Evolutionary conservation across 2,888 invertebrate species (phyloP).

Genomic region (Sympetrum striolatum): DNA sequence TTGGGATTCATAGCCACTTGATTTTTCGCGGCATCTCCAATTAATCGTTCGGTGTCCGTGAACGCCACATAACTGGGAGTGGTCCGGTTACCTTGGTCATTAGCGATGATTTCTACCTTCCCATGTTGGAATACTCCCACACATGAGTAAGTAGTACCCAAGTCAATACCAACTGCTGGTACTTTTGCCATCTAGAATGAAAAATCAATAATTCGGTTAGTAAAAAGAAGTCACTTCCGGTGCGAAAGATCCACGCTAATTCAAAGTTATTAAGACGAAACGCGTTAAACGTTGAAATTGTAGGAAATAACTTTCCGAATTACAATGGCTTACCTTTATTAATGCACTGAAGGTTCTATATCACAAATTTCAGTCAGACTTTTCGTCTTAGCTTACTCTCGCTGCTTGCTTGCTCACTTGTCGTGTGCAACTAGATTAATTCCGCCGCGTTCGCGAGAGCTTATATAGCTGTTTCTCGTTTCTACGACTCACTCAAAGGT

Average conservation of each 20-base stretch:
- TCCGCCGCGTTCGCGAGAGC: background rate
- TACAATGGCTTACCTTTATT: background rate
- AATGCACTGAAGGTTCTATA: background rate
- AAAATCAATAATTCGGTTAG: background rate
- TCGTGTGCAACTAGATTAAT: background rate
- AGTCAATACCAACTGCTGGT: constrained; percentile 91
- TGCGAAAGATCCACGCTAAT: no score
- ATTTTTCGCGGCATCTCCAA: constrained; percentile 68
- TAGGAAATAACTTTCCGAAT: background rate
- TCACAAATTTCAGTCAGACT: background rate
- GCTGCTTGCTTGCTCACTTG: background rate
- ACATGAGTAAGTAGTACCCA: constrained; percentile 87
- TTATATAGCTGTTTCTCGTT: constrained; percentile 17
- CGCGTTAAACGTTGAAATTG: background rate
- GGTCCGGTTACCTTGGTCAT: constrained; percentile 89
- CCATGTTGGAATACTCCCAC: constrained; percentile 83
- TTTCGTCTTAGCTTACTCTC: background rate
- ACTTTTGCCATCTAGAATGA: constrained; percentile 63
- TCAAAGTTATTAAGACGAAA: no score
- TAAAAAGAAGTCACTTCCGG: no score
- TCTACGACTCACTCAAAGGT: background rate
- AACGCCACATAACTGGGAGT: constrained; percentile 87
- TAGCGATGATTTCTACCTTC: constrained; percentile 83
- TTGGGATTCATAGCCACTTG: constrained; percentile 82
- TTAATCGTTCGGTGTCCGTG: constrained; percentile 74